phyloP scores from a whole-genome alignment of 2,888 invertebrate genomes.

The Melanargia galathea region DNA sequence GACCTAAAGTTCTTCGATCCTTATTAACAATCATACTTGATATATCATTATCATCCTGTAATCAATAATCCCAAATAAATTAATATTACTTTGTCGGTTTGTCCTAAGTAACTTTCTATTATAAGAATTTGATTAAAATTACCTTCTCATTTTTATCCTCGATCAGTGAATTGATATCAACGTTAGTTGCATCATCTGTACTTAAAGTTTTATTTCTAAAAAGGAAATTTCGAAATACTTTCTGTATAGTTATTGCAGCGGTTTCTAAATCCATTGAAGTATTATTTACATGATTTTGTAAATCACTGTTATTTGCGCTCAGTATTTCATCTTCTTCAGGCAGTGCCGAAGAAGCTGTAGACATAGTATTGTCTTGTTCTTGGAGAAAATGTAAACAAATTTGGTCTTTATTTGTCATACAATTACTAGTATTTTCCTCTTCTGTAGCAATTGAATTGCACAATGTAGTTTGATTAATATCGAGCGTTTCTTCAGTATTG shows the following conservation, averaged over 20 bases:
- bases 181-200: slow-evolving; percentile 63
- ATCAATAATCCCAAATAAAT: slow-evolving; percentile 37
- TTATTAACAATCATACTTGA: slow-evolving; percentile 51
- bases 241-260: slow-evolving; percentile 82
- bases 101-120: not conserved
- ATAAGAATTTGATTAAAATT: slow-evolving; percentile 10
- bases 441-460: not conserved
- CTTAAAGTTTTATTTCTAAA: slow-evolving; percentile 73
- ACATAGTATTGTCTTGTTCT: not conserved
- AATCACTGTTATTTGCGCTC: slow-evolving; percentile 19
- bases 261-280: slow-evolving; percentile 75
- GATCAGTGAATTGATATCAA: slow-evolving; percentile 48
- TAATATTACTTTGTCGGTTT: slow-evolving; percentile 7
- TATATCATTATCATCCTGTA: slow-evolving; percentile 57
- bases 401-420: not conserved
- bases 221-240: slow-evolving; percentile 78
- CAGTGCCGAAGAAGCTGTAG: not conserved
- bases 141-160: slow-evolving; percentile 42
- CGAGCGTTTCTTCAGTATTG: not conserved
- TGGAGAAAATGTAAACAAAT: not conserved
- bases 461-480: not conserved
- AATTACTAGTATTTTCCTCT: not conserved
- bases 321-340: slow-evolving; percentile 23
- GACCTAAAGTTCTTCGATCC: slow-evolving; percentile 65
- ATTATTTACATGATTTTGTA: slow-evolving; percentile 39